Base-by-base conservation (phyloP, 2,797 vertebrate genomes). In the Muscicapa striata region DNA sequence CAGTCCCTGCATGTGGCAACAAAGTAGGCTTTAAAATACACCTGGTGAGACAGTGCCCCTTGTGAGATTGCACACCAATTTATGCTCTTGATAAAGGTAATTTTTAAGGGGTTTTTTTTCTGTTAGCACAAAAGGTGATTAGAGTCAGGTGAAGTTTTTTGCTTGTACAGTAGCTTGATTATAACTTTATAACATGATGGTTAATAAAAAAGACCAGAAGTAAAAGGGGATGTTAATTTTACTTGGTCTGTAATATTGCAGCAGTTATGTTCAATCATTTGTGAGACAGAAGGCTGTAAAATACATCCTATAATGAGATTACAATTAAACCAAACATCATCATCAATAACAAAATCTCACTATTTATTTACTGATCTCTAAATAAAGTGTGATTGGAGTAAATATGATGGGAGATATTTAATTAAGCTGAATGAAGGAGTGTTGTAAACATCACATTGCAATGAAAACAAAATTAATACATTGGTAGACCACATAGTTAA, bases 351-450 rank as follows among this genome's bases (percentile, higher is more conserved):
- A 87, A 95, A 96, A 95, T 89, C 96, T 97, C 93, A 91, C 95
- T 97, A 73, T 98, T 97, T 97, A 90, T 97, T 89, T 98, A 97
- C 97, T 97, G 96, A 94, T 97, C 96, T 98, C 96, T 96, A 98
- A 96, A 98, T 97, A 97, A 96, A 97, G 82, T 92, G 93, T 98
- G 97, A 98, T 96, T 96, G 96, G 88, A 97, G 97, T 89, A 96
- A 97, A 89, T 96, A 95, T 93, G 96, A 96, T 95, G 93, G 82
- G 96, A 98, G 95, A 97, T 82, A 61, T 96, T 98, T 98, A 97
- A 98, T 98, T 98, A 98, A 96, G 97, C 93, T 89, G 89, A 84
- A 84, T 59, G 68, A 59, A 68, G 82, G 76, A 88, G 61, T 90
- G 77, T 68, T 93, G 94, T 87, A 93, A 95, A 94, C 95, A 76